A percentile compares a stretch with the other conserved stretches of the same genome.
Evolutionary conservation across 2,888 invertebrate species (phyloP).

Genomic region (Diarsia dahlii): DNA sequence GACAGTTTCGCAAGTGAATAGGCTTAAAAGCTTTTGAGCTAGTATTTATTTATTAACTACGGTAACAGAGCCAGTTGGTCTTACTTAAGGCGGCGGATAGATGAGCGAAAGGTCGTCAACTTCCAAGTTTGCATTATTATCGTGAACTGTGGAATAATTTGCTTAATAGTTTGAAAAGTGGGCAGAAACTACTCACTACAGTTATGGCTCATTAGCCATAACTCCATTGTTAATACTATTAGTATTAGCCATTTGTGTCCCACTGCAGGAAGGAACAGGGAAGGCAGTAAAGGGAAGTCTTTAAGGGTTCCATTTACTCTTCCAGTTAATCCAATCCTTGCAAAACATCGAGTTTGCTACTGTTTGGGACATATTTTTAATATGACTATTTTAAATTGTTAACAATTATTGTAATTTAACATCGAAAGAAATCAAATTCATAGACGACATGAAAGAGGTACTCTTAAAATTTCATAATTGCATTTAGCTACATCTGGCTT

Average conservation of each 20-base stretch:
- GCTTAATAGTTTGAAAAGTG: not conserved
- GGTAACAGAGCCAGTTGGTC: not conserved
- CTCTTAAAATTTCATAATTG: too few species aligned
- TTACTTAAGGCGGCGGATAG: too few species aligned
- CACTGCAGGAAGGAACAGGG: too few species aligned
- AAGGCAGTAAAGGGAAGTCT: too few species aligned
- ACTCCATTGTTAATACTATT: not conserved
- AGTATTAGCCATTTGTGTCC: too few species aligned
- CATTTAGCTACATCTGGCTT: not conserved
- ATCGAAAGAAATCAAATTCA: not conserved
- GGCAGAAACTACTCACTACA: not conserved
- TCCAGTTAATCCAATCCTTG: too few species aligned
- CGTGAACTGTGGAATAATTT: not conserved
- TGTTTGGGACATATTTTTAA: too few species aligned
- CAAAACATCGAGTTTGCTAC: too few species aligned
- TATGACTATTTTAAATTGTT: not conserved
- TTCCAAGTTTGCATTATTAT: not conserved
- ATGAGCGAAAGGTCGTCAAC: not conserved
- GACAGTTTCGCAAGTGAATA: conserved; percentile 41
- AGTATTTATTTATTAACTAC: conserved; percentile 25
- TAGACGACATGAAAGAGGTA: too few species aligned
- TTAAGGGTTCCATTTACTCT: too few species aligned
- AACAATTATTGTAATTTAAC: not conserved
- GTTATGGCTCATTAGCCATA: not conserved
- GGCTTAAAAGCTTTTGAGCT: conserved; percentile 11